These are phyloP conservation scores for Rattus rattus DNA, from an alignment of 2,113 vertebrate species.

Conservation along the genomic window DNA sequence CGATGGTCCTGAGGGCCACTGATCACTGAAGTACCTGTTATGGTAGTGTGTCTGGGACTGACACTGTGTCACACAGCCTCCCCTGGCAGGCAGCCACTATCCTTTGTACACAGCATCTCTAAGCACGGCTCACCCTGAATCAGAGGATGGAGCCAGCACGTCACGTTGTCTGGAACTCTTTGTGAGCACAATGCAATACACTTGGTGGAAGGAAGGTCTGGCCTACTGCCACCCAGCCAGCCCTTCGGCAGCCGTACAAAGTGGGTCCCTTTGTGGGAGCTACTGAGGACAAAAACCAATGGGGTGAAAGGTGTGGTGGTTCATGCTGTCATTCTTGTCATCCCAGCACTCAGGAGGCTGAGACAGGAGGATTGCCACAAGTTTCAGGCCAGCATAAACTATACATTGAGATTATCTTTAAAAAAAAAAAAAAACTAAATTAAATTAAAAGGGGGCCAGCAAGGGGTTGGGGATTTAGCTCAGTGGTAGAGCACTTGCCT, in stretches of 20 bases:
- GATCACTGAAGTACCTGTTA: neutral
- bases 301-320: neutral
- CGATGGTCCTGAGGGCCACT: neutral
- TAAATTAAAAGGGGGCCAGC: neutral
- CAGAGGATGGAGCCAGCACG: neutral
- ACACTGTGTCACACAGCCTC: neutral
- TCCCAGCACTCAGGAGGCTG: neutral
- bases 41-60: neutral
- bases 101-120: neutral
- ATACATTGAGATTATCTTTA: neutral
- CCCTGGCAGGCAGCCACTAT: neutral
- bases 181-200: neutral
- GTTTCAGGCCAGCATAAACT: neutral
- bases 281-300: neutral
- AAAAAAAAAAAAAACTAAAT: neutral
- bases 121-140: neutral
- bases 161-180: neutral
- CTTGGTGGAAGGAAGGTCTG: neutral
- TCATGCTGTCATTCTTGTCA: neutral
- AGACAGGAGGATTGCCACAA: neutral
- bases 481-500: no score
- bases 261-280: neutral
- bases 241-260: neutral
- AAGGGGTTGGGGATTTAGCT: no score
- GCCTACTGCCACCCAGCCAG: no score